These are phyloP conservation scores for Molossus molossus DNA, from an alignment of 2,797 vertebrate species.

Conservation along the genomic window DNA sequence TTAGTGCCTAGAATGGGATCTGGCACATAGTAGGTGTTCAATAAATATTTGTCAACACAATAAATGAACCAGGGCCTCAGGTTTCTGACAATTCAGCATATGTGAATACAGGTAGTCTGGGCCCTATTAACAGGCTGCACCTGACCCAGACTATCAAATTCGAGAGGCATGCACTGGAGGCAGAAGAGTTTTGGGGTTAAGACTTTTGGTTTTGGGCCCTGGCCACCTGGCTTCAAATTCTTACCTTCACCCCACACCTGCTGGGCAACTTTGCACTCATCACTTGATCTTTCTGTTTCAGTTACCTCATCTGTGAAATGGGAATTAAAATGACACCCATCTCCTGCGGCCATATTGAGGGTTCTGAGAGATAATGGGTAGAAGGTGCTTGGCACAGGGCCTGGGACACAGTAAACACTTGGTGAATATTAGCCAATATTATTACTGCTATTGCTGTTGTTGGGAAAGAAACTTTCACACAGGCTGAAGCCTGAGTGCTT, in stretches of 20 bases:
- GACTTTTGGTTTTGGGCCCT: not conserved
- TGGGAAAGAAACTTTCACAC: not conserved
- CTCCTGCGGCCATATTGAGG: not conserved
- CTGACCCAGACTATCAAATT: not conserved
- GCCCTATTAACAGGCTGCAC: not conserved
- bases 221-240: not conserved
- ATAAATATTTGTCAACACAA: not conserved
- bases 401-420: not conserved
- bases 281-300: not conserved
- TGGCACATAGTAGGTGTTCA: not conserved
- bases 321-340: not conserved
- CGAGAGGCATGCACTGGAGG: not conserved
- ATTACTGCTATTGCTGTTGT: not conserved
- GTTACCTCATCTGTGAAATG: slow-evolving; percentile 16
- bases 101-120: not conserved
- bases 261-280: not conserved
- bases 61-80: not conserved
- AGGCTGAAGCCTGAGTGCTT: not conserved
- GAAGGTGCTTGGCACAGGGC: not conserved
- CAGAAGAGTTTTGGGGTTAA: not conserved
- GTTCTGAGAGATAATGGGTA: not conserved
- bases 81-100: not conserved
- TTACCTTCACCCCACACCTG: not conserved
- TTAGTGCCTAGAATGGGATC: not conserved
- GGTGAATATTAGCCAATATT: not conserved